These are phyloP conservation scores for Stratiolaelaps scimitus DNA, from an alignment of 1,140 invertebrate species.

Conservation along the genomic window DNA sequence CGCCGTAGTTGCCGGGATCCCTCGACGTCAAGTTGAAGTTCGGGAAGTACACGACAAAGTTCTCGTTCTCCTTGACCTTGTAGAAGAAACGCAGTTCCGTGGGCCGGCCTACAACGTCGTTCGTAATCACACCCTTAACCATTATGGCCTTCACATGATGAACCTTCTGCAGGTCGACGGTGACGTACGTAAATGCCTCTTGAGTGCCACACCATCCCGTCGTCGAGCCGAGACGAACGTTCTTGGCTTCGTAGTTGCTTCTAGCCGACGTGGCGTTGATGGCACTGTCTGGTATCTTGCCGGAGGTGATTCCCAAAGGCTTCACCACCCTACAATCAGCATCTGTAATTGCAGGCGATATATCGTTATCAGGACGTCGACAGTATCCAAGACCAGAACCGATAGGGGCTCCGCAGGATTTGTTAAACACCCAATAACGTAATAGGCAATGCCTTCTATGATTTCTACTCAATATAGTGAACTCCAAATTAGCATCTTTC, in stretches of 20 bases:
- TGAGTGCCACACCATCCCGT: conserved; percentile 86
- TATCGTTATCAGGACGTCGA: conserved; percentile 13
- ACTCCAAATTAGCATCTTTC: too few relatives aligned
- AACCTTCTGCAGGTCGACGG: conserved; percentile 78
- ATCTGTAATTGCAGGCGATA: conserved; percentile 47
- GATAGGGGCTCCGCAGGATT: too few relatives aligned
- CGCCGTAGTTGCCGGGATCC: conserved; percentile 74
- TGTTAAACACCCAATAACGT: too few relatives aligned
- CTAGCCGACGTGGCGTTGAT: conserved; percentile 86
- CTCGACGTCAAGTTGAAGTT: conserved; percentile 20
- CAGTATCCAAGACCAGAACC: neutral
- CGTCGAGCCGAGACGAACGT: conserved; percentile 77
- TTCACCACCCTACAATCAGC: conserved; percentile 85
- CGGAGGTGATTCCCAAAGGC: conserved; percentile 77
- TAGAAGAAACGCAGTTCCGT: conserved; percentile 94
- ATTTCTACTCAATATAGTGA: too few relatives aligned
- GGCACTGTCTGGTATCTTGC: conserved; percentile 81
- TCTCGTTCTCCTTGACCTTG: conserved; percentile 78
- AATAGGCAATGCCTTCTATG: too few relatives aligned
- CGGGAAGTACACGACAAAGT: conserved; percentile 90
- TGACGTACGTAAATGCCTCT: conserved; percentile 79
- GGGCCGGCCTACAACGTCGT: conserved; percentile 80
- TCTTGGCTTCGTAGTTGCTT: conserved; percentile 43
- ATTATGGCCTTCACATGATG: conserved; percentile 69
- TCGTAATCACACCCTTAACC: conserved; percentile 75